Evolutionary conservation across 2,113 vertebrate species (phyloP), one percentile per base, ranked within the genome.

Genomic region (Nannobrachium achirus): DNA sequence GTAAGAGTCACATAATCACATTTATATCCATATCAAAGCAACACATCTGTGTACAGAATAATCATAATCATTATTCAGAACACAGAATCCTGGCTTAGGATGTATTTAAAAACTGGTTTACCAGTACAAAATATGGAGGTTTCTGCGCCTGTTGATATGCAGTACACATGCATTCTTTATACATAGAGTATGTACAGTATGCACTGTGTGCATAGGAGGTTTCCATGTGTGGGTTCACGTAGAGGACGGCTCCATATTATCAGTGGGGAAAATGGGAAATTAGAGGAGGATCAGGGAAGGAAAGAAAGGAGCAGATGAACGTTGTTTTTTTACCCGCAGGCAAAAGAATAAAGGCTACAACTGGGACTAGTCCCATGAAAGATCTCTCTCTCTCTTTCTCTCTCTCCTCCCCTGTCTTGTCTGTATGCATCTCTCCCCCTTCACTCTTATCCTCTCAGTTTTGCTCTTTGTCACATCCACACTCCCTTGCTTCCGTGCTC

Each of bases 1-100:
- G 94, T 95, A 95, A 91, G 51, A 50, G 49, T 16, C 13, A 8
- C 15, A 15, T 49, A 2, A 15, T n/a, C 10, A 10, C 18, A 16
- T 50, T 50, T 16, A 7, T 15, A 16, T 50, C 16, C 7, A 16
- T 15, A 14, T 50, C n/a, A 6, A 15, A 8, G n/a, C 16, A 13
- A 15, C 16, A 16, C 7, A 50, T 15, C n/a, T n/a, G n/a, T n/a
- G n/a, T n/a, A n/a, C n/a, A n/a, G n/a, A n/a, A n/a, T n/a, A n/a
- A n/a, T n/a, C n/a, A n/a, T n/a, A n/a, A n/a, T n/a, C n/a, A n/a
- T n/a, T n/a, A n/a, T n/a, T 33, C 6, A 33, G 25, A 33, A 33
- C 25, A 33, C 25, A 33, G 6, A 33, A 4, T 33, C 25, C 25
- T 33, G 25, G n/a, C n/a, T n/a, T 33, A 33, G 25, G 25, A 33